Percentiles rank a stretch among this genome's conserved stretches.
These are phyloP conservation scores for Rhodeus uyekii DNA, from an alignment of 2,797 vertebrate species.

Conservation along the genomic window DNA sequence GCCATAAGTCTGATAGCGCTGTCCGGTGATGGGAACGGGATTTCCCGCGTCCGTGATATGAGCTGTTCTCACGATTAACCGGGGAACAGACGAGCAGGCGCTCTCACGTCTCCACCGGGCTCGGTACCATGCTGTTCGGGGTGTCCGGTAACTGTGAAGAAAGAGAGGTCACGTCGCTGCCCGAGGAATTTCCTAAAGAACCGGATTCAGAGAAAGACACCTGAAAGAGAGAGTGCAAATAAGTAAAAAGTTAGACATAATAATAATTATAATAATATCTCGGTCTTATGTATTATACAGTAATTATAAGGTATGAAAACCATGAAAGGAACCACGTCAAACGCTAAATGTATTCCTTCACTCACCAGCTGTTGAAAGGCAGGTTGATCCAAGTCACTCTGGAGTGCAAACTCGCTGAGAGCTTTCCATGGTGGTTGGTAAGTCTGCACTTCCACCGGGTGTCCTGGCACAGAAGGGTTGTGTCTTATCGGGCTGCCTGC, in stretches of 20 bases:
- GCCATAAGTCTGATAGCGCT: not conserved
- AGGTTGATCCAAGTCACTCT: slow-evolving; percentile 93
- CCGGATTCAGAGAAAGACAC: slow-evolving; percentile 95
- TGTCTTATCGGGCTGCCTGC: slow-evolving; percentile 92
- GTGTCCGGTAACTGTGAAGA: slow-evolving; percentile 97
- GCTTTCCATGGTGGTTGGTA: slow-evolving; percentile 95
- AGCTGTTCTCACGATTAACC: slow-evolving; percentile 64
- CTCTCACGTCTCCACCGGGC: slow-evolving; percentile 94
- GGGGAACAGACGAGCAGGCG: slow-evolving; percentile 55
- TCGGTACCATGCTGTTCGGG: slow-evolving; percentile 97
- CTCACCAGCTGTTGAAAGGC: slow-evolving; percentile 94
- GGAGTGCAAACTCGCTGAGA: slow-evolving; percentile 92
- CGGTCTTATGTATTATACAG: too few relatives aligned
- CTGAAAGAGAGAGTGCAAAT: slow-evolving; percentile 67
- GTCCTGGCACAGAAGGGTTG: slow-evolving; percentile 87
- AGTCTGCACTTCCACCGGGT: slow-evolving; percentile 90
- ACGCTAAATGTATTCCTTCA: not conserved
- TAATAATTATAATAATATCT: not conserved
- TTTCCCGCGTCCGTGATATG: slow-evolving; percentile 7
- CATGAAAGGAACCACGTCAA: not conserved
- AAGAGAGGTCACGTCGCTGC: slow-evolving; percentile 93
- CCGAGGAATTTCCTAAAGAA: slow-evolving; percentile 91
- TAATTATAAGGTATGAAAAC: not conserved
- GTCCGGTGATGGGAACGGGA: not conserved
- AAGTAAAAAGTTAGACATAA: not conserved